Conservation (phyloP, 2,888 invertebrate species). For the Rhingia rostrata region DNA sequence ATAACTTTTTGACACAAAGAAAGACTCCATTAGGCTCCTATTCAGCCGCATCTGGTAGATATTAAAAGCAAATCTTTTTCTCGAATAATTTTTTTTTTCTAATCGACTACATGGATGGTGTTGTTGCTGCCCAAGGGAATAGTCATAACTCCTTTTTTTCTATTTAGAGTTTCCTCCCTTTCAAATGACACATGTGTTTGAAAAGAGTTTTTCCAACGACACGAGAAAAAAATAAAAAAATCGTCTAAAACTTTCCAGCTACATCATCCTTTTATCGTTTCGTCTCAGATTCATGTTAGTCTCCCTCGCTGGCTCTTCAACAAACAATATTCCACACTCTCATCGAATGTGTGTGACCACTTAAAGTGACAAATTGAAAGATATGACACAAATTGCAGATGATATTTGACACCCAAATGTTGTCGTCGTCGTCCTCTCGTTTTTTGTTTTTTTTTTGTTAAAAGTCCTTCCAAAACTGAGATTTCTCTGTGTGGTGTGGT, state of each 20-base stretch:
- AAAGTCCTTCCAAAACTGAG: slow-evolving; percentile 52
- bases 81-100: slow-evolving; percentile 15
- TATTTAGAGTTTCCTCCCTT: slow-evolving; percentile 26
- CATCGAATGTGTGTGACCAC: slow-evolving; percentile 68
- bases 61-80: slow-evolving; percentile 46
- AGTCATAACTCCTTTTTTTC: slow-evolving; percentile 42
- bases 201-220: slow-evolving; percentile 29
- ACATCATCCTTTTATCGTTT: slow-evolving; percentile 69
- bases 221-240: slow-evolving; percentile 12
- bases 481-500: slow-evolving; percentile 53
- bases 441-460: slow-evolving; percentile 17
- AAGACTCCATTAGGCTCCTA: slow-evolving; percentile 46
- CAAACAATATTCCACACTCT: neutral
- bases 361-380: slow-evolving; percentile 75
- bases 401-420: slow-evolving; percentile 75
- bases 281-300: slow-evolving; percentile 29
- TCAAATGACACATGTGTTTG: slow-evolving; percentile 51
- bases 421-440: slow-evolving; percentile 46
- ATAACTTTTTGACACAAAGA: slow-evolving; percentile 4
- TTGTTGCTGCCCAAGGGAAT: slow-evolving; percentile 56
- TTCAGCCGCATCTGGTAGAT: slow-evolving; percentile 53
- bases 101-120: slow-evolving; percentile 29
- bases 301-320: slow-evolving; percentile 7
- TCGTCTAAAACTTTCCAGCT: slow-evolving; percentile 50
- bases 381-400: slow-evolving; percentile 74